phyloP scores from a whole-genome alignment of 2,113 vertebrate genomes.

The Ceratotherium simum region DNA sequence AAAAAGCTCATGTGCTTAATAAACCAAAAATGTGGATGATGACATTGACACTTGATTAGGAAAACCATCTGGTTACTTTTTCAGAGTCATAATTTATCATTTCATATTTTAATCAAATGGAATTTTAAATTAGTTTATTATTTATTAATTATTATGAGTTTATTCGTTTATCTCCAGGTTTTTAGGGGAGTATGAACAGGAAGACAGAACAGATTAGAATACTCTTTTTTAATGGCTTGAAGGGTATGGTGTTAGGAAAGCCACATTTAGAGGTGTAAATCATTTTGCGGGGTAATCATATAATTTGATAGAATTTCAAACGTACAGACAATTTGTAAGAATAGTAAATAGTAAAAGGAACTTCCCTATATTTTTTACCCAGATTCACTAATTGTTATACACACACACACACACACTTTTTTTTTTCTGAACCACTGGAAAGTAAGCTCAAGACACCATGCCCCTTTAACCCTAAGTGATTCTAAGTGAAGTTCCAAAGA shows the following conservation, averaged over 20 bases:
- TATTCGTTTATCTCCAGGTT: background rate
- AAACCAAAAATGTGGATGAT: background rate
- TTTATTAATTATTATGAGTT: background rate
- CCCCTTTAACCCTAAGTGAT: background rate
- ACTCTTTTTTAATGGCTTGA: background rate
- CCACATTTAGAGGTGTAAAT: background rate
- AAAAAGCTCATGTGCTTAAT: background rate
- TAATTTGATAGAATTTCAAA: slow-evolving; percentile 27
- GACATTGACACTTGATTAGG: background rate
- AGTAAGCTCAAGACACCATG: background rate
- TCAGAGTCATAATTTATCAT: background rate
- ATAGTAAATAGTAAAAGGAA: background rate
- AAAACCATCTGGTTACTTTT: background rate
- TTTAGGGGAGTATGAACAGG: background rate
- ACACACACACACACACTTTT: background rate
- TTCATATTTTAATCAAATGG: slow-evolving; percentile 8
- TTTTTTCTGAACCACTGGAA: background rate
- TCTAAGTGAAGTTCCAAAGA: background rate
- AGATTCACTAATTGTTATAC: background rate
- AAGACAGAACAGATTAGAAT: background rate
- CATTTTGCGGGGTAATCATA: background rate
- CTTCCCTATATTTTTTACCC: background rate
- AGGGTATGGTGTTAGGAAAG: background rate
- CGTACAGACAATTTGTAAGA: background rate
- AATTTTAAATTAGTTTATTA: background rate